Base-by-base conservation (phyloP, 2,888 invertebrate genomes). In the Syrista parreyssii region DNA sequence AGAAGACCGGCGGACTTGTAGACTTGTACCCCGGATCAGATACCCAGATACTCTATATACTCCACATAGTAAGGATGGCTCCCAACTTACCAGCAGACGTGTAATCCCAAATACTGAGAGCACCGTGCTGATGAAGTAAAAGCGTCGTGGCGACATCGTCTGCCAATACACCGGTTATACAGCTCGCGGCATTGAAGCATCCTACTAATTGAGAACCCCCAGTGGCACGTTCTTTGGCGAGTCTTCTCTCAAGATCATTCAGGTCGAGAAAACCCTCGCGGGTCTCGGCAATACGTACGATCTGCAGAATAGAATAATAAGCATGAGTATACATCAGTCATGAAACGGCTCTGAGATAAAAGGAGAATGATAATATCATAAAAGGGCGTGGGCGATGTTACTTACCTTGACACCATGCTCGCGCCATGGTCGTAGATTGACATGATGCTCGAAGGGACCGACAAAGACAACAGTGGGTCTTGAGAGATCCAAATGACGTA, bases 21-120 rank as follows among this genome's bases (percentile, higher is more conserved):
- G 55, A 55, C 23, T 55, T 23, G 55, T 9, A 55, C 2, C 1
- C 1, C 9, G 9, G 23, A 55, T 55, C 55, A 23, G 23, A 55
- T 40, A 40, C 15, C 15, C 40, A 15, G 15, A 40, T 9, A 23
- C 55, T 23, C 23, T 9, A 3, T 2, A 55, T 9, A 23, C 0
- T 55, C 23, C 55, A 23, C 9, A 23, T 55, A 55, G 55, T 23
- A 6, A 23, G 32, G 15, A 78, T 74, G 23, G 69, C 55, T 73
- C 12, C 33, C 68, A 68, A 80, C 82, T 83, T 84, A 79, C 96
- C 96, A 6, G 97, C 96, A 4, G 97, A 93, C 11, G 97, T 97
- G 89, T 96, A 98, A 91, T 98, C 98, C 97, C 98, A 98, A 88
- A 98, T 95, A 4, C 97, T 95, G 83, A 96, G 93, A 0, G 97